These are phyloP conservation scores for Crocodylus rhombifer DNA, from an alignment of 2,797 vertebrate genomes.

Conservation along the genomic window DNA sequence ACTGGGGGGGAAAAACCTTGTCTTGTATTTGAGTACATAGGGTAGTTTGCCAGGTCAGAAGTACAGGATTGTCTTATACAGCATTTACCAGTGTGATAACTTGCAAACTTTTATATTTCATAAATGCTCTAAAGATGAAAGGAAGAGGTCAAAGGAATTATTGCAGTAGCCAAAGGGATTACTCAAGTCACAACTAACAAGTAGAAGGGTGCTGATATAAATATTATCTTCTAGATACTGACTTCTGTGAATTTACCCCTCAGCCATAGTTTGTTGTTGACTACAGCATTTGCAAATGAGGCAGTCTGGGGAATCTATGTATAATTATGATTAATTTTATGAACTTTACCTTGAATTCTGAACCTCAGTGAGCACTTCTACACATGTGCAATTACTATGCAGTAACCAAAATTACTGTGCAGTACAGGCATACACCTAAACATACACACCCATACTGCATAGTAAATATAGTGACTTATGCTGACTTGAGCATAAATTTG, in stretches of 20 bases:
- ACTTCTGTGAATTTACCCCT: background rate
- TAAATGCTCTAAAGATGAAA: background rate
- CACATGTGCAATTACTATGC: too few species aligned
- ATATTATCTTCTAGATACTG: background rate
- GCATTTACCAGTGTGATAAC: background rate
- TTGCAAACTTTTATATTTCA: background rate
- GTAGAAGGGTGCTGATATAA: background rate
- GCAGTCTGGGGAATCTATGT: fast-evolving
- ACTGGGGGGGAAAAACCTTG: too few species aligned
- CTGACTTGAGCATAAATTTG: too few species aligned
- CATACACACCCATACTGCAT: too few species aligned
- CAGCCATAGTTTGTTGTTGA: background rate
- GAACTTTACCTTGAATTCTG: background rate
- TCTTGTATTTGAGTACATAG: too few species aligned
- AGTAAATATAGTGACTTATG: too few species aligned
- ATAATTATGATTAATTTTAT: background rate
- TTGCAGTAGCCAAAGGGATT: background rate
- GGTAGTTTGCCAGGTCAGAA: background rate
- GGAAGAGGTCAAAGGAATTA: background rate
- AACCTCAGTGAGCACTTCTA: too few species aligned
- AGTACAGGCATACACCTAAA: too few species aligned
- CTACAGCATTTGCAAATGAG: background rate
- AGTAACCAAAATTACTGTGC: too few species aligned
- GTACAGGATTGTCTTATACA: background rate
- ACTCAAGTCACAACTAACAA: background rate